A percentile compares a stretch with the other conserved stretches of the same genome.
Conservation (phyloP, 2,888 invertebrate genomes). For the Laothoe populi region DNA sequence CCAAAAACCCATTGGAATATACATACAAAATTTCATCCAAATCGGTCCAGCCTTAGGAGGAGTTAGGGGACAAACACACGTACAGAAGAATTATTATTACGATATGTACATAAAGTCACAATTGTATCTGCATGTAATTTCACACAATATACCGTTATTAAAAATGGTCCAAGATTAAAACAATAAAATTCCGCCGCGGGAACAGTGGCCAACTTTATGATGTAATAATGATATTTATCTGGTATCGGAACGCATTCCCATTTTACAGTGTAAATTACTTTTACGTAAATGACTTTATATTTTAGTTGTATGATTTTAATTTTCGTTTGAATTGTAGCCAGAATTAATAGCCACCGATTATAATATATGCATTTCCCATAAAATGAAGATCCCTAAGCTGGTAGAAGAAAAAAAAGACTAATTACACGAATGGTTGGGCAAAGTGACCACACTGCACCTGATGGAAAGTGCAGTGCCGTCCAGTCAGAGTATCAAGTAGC, state of each 20-base stretch:
- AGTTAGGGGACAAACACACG: neutral
- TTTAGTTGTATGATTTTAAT: constrained; percentile 15
- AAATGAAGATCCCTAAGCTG: neutral
- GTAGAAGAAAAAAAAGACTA: too few relatives aligned
- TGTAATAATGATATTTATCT: constrained; percentile 29
- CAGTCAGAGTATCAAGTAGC: too few relatives aligned
- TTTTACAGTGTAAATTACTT: constrained; percentile 35
- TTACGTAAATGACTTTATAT: constrained; percentile 28
- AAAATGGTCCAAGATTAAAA: constrained; percentile 9
- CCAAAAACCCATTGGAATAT: too few relatives aligned
- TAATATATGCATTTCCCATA: neutral
- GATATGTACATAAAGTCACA: neutral
- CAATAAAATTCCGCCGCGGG: neutral
- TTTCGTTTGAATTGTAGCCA: neutral
- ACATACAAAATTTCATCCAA: too few relatives aligned
- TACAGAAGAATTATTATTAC: neutral
- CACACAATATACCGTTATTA: constrained; percentile 11
- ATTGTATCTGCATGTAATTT: neutral
- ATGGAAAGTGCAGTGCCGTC: too few relatives aligned
- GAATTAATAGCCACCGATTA: neutral
- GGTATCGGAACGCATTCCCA: constrained; percentile 33
- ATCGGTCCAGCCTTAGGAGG: too few relatives aligned
- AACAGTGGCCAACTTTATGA: constrained; percentile 16
- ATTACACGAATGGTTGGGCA: too few relatives aligned
- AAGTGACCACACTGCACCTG: too few relatives aligned